Percentiles rank a stretch among this genome's conserved stretches.
phyloP scores from a whole-genome alignment of 2,797 vertebrate species.

The Podargus strigoides region DNA sequence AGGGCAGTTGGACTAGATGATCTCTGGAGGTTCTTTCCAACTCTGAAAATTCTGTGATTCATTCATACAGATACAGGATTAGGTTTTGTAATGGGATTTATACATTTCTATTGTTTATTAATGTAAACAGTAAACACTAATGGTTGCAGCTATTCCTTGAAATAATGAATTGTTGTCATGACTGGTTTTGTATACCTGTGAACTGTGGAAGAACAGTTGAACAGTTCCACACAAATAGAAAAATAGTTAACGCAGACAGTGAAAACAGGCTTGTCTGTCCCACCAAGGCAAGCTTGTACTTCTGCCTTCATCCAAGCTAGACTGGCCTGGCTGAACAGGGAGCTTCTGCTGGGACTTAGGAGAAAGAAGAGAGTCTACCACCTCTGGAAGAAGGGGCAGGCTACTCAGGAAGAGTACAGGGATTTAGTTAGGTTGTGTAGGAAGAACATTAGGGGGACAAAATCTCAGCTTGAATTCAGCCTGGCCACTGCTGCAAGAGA shows the following conservation, averaged over 20 bases:
- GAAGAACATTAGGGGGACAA: no score
- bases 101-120: not conserved
- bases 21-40: no score
- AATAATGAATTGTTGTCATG: not conserved
- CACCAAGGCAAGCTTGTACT: not conserved
- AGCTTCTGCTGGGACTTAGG: no score
- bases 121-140: not conserved
- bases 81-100: not conserved
- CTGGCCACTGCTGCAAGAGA: no score
- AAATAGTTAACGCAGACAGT: not conserved
- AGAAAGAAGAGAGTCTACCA: no score
- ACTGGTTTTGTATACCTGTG: not conserved
- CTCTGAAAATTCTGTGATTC: no score
- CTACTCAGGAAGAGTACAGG: no score
- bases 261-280: not conserved
- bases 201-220: not conserved
- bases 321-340: no score
- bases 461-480: no score
- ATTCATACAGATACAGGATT: not conserved
- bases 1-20: no score
- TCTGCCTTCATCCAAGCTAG: not conserved
- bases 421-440: no score
- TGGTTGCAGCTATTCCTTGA: not conserved
- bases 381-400: no score
- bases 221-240: not conserved